Evolutionary conservation across 2,797 vertebrate genomes (phyloP).

Genomic region (Catamblyrhynchus diadema): DNA sequence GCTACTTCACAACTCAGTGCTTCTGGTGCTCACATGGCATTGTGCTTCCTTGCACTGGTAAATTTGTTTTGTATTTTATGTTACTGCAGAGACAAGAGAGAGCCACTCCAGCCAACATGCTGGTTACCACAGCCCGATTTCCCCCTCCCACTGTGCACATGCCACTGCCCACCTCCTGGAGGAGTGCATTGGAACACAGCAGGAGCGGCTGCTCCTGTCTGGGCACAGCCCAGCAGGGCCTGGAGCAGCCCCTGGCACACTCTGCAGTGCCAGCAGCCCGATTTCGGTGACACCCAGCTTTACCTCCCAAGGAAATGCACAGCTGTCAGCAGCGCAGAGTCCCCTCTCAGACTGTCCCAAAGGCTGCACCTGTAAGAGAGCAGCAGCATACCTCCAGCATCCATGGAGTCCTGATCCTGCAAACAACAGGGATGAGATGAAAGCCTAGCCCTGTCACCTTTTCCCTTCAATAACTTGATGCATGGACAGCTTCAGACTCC

Average conservation of each 20-base stretch:
- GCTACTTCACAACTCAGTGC: background rate
- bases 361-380: background rate
- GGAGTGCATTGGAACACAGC: fast-evolving
- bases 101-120: background rate
- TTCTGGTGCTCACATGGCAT: background rate
- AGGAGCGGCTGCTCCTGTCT: background rate
- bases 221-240: background rate
- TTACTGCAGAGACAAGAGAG: background rate
- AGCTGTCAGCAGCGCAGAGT: background rate
- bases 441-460: background rate
- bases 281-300: background rate
- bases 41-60: background rate
- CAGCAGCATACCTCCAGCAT: background rate
- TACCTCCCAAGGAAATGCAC: background rate
- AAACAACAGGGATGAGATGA: background rate
- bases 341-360: background rate
- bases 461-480: background rate
- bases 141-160: background rate
- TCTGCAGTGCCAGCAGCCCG: fast-evolving
- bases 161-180: background rate
- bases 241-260: background rate
- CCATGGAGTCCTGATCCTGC: background rate
- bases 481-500: background rate
- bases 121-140: background rate
- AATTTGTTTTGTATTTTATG: background rate